These are phyloP conservation scores for Megathymus violae DNA, from an alignment of 1,140 invertebrate species.

Conservation along the genomic window DNA sequence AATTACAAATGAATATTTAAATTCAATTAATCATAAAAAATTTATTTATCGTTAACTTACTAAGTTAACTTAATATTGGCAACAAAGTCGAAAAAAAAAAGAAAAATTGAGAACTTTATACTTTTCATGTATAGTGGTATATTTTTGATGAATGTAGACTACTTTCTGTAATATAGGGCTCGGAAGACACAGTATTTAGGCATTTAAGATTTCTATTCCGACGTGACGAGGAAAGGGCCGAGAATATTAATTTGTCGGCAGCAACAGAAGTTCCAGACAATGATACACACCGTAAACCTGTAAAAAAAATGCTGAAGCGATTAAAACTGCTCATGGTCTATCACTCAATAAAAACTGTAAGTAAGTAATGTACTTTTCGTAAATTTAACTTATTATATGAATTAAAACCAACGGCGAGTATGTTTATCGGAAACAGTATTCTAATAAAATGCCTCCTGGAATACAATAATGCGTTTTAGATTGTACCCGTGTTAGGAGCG, in stretches of 20 bases:
- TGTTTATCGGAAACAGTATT: too few species aligned
- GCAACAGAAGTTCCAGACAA: conserved; percentile 43
- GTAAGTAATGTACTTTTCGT: conserved; percentile 16
- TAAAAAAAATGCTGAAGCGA: conserved; percentile 58
- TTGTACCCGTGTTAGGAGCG: too few species aligned
- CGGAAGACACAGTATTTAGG: conserved; percentile 75
- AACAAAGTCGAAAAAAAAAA: too few species aligned
- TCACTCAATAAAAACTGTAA: conserved; percentile 68
- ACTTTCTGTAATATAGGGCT: conserved; percentile 56
- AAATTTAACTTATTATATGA: background rate
- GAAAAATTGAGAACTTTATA: too few species aligned
- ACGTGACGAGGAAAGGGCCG: conserved; percentile 56
- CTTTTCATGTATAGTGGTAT: too few species aligned
- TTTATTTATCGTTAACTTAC: too few species aligned
- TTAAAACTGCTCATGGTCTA: conserved; percentile 67
- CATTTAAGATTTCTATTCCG: conserved; percentile 74
- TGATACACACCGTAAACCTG: conserved; percentile 33
- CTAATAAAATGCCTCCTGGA: too few species aligned
- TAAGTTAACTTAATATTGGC: too few species aligned
- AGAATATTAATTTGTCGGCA: conserved; percentile 43
- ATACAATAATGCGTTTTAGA: too few species aligned
- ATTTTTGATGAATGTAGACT: conserved; percentile 4
- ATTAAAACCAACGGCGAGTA: too few species aligned
- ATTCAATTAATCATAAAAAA: too few species aligned
- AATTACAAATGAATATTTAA: too few species aligned